Evolutionary conservation across 2,113 vertebrate genomes (phyloP), one percentile per base, ranked within the genome.

Genomic region (Leptodactylus fuscus): DNA sequence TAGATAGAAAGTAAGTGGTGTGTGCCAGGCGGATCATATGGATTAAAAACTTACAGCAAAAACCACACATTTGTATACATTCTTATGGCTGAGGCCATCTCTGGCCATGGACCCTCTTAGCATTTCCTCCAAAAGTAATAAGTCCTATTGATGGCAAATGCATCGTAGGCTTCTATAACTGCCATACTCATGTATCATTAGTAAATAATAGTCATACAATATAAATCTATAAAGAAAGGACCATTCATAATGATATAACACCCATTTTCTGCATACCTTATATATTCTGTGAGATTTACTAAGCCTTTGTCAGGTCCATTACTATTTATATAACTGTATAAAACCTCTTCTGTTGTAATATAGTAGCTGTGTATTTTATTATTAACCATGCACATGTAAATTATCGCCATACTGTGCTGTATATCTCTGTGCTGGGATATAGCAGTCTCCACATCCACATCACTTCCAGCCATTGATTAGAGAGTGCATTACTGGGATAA

Each of bases 401-500:
- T 76, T 32, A 51, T 44, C 44, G 4, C 44, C 48, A 73, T 32
- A 22, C 22, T 41, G 69, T 32, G 11, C 22, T 41, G 69, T 71
- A 71, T 22, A n/a, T 71, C 69, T 71, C n/a, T 32, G 16, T 49
- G 16, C 27, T 76, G n/a, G n/a, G n/a, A n/a, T n/a, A 48, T 62
- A 48, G 65, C 20, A 36, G 9, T 41, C 55, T 76, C 49, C 58
- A 20, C 67, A 12, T 44, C 24, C 73, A 6, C 22, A 46, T 65
- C 41, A 76, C 46, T 36, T 85, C 36, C 22, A 48, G 24, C n/a
- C 83, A 85, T 85, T 85, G 83, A 85, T 85, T 85, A 49, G 82
- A 36, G 29, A 84, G 74, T 85, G 74, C 73, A 85, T 85, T 85
- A 85, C 83, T 67, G 74, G 83, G 83, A 78, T 85, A 85, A 78